phyloP scores from a whole-genome alignment of 2,113 vertebrate genomes.

The Elachura formosa region DNA sequence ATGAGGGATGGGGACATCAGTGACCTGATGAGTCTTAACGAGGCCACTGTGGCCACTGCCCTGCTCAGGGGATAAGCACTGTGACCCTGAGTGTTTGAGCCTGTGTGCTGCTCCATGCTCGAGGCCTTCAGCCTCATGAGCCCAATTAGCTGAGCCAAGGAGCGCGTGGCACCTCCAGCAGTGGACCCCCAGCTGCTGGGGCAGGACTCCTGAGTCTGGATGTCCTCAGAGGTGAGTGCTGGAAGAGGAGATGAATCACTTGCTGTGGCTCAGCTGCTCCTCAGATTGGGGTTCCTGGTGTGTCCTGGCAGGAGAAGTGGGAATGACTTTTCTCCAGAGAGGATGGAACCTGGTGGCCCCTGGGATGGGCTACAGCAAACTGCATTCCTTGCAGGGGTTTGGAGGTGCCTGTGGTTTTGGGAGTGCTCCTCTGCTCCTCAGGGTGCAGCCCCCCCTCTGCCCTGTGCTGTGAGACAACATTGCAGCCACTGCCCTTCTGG shows the following conservation, averaged over 20 bases:
- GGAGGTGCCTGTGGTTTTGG: background rate
- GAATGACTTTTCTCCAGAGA: background rate
- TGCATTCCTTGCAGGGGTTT: background rate
- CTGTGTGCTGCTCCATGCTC: accelerated
- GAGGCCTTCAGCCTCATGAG: background rate
- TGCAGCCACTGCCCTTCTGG: background rate
- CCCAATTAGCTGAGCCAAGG: background rate
- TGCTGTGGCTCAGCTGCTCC: background rate
- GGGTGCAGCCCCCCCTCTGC: background rate
- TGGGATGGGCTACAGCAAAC: background rate
- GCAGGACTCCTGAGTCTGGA: background rate
- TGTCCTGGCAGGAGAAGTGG: background rate
- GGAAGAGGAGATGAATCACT: background rate
- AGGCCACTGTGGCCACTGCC: background rate
- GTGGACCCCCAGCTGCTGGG: accelerated
- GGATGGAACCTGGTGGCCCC: too few species aligned
- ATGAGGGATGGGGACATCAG: accelerated
- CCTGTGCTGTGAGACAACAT: accelerated
- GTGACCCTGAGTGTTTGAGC: background rate
- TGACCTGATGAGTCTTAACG: background rate
- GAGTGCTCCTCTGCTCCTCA: background rate
- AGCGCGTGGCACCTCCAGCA: accelerated
- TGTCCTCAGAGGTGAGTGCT: background rate
- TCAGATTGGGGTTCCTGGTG: background rate
- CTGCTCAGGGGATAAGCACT: accelerated